phyloP scores from a whole-genome alignment of 2,797 vertebrate species.

The Chaetophractus vellerosus region DNA sequence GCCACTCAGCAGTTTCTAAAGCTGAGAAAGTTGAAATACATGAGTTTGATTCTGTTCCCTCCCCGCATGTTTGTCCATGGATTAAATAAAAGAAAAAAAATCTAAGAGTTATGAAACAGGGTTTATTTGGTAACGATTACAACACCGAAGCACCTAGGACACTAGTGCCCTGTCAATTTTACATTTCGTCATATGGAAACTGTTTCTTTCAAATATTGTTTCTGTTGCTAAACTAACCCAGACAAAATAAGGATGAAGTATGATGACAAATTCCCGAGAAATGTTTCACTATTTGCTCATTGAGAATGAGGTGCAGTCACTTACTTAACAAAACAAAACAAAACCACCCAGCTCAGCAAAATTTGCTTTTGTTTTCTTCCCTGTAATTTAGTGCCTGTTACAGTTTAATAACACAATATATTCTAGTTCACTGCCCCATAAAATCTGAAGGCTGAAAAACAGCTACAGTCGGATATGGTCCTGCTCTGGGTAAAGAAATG shows the following conservation, averaged over 20 bases:
- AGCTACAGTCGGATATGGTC: background rate
- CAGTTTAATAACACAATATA: conserved; percentile 58
- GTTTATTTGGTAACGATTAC: background rate
- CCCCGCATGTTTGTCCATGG: background rate
- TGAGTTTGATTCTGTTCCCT: background rate
- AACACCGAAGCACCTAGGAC: background rate
- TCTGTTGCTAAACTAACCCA: conserved; percentile 1
- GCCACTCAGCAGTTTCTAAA: background rate
- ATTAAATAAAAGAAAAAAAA: background rate
- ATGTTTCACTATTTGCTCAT: conserved; percentile 34
- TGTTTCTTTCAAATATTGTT: conserved; percentile 46
- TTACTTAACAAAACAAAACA: conserved; percentile 12
- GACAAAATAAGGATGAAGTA: conserved; percentile 66
- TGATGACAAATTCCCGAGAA: conserved; percentile 53
- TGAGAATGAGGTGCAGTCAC: conserved; percentile 6
- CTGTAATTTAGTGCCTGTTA: conserved; percentile 65
- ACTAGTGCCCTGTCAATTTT: background rate
- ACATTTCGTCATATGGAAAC: background rate
- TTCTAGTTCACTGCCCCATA: conserved; percentile 44
- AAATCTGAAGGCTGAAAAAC: conserved; percentile 34
- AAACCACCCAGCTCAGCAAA: conserved; percentile 30
- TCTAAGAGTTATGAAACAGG: background rate
- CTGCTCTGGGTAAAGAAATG: conserved; percentile 48
- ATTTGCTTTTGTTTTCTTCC: conserved; percentile 61
- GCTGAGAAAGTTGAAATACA: background rate